phyloP scores from a whole-genome alignment of 2,113 vertebrate genomes.

The Malurus cyaneus region DNA sequence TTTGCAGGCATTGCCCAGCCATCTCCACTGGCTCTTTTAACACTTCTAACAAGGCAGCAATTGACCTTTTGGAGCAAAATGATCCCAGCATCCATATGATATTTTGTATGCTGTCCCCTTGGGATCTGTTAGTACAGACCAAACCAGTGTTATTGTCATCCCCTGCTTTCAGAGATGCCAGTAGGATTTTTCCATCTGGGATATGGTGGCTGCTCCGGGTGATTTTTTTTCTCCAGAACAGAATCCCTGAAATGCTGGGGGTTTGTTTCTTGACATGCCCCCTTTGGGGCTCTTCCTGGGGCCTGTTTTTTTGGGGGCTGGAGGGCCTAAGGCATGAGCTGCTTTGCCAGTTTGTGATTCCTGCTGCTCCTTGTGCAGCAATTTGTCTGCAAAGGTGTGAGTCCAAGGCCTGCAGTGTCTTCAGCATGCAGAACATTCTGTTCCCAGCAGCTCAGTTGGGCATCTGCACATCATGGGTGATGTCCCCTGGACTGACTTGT shows the following conservation, averaged over 20 bases:
- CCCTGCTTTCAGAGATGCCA: neutral
- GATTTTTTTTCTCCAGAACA: neutral
- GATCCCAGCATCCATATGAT: neutral
- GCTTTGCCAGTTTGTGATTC: neutral
- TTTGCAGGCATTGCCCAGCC: neutral
- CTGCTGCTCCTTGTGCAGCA: neutral
- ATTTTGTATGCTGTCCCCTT: neutral
- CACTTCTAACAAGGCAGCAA: neutral
- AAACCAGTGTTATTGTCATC: neutral
- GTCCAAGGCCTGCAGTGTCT: neutral
- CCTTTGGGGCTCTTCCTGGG: neutral
- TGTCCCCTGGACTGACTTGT: neutral
- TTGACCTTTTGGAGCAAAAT: neutral
- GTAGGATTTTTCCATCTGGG: neutral
- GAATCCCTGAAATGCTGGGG: neutral
- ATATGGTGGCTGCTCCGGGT: neutral
- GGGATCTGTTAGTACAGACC: neutral
- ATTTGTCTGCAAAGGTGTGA: neutral
- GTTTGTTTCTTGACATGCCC: neutral
- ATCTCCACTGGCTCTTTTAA: neutral
- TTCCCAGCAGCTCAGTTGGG: neutral
- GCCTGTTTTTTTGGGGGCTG: neutral
- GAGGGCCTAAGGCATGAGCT: neutral
- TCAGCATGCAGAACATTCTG: neutral
- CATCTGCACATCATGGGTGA: neutral